Base-by-base conservation (phyloP, 2,797 vertebrate species). In the Alfaro cultratus region DNA sequence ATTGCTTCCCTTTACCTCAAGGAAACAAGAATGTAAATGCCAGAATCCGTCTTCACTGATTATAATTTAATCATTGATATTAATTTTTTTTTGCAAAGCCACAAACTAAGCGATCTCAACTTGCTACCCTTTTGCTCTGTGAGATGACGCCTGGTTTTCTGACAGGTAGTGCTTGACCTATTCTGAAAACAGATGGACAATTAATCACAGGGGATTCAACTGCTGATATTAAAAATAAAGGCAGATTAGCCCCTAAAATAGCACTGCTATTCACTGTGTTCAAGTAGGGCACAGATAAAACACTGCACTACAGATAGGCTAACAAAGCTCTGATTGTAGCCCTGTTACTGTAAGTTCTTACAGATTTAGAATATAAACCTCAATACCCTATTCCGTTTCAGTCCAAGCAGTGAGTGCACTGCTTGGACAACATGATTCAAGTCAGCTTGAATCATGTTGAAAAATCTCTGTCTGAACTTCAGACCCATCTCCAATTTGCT, bases 301-400 rank as follows among this genome's bases (percentile, higher is more conserved):
- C 85, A 80, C 34, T 85, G 71, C 75, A 51, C 57, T 64, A 16
- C 73, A 78, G 78, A 84, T 82, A 68, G 80, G 79, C 84, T 87
- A 80, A 79, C 43, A 80, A 36, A 75, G 45, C 82, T 85, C 78
- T 89, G 85, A 86, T 80, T 87, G 73, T 81, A 67, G 68, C 47
- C 34, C 11, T 64, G 55, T 80, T 76, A 78, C 53, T 87, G 62
- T 93, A 91, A 91, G 87, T 85, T 55, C 60, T 73, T 77, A 76
- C 79, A 72, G 18, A 67, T 72, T 83, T 55, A 47, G 51, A 80
- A 76, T 75, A 77, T 67, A 80, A 90, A 81, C 62, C 49, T 75
- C 29, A 23, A 34, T 74, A 47, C 79, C 60, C 62, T 9, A 36
- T 41, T 41, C 39, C 79, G 31, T 49, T 79, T 43, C 76, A 73